Evolutionary conservation across 2,797 vertebrate genomes (phyloP), one percentile per base, ranked within the genome.

Genomic region (Australoheros facetus): DNA sequence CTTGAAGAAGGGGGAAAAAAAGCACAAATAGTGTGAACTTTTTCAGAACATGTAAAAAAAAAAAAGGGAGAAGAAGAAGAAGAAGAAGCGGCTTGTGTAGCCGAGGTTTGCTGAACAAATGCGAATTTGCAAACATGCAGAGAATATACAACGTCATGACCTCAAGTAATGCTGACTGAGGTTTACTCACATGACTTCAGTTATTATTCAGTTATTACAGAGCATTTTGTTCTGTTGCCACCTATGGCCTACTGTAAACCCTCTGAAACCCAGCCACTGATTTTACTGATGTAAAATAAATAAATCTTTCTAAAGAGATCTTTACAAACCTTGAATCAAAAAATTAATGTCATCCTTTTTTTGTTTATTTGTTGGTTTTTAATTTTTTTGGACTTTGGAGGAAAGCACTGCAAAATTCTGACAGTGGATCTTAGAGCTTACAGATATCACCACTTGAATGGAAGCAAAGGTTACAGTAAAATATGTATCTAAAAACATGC

Each of bases 91-190:
- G 59, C 57, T 69, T 14, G 66, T 48, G 72, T 42, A 77, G 71
- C 76, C 56, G 71, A 87, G 71, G 70, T 84, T 73, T 66, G 78
- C 73, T 54, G 13, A 73, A 71, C 26, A 75, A 79, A 78, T 69
- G 19, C 19, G 45, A 74, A 78, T 76, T 56, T 76, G 71, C 71
- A 83, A 60, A 73, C 28, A 23, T 62, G 74, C 54, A 69, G 73
- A 48, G 57, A 81, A 77, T 62, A 37, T 37, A 32, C n/a, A 19
- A 66, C 28, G 42, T 48, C 42, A 51, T 42, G 28, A 28, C 16
- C 23, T 28, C 23, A 28, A 48, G 62, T 48, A 69, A 51, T 6
- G 1, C 42, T 5, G 28, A n/a, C 13, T 51, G 42, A 48, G 42
- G 26, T 66, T 12, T 66, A 2, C 11, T 28, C 42, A 75, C 71